Evolutionary conservation across 1,140 invertebrate genomes (phyloP).

Genomic region (Drosophila pseudoobscura): DNA sequence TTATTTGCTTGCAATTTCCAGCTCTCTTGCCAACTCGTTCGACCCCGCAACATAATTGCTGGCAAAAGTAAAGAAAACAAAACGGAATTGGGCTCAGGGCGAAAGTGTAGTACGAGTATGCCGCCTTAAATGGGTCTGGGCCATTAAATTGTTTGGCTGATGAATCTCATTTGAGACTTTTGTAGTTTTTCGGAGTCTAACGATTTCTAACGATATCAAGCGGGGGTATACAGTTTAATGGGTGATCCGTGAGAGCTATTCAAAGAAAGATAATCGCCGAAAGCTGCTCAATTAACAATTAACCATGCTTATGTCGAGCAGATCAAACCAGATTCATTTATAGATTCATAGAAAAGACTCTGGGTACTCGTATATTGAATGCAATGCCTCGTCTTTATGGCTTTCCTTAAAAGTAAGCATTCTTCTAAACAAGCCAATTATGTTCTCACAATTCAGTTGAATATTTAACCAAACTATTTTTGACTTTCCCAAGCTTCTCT

Average conservation of each 20-base stretch:
- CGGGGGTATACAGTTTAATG: slow-evolving; percentile 19
- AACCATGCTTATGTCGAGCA: slow-evolving; percentile 28
- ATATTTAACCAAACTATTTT: slow-evolving; percentile 24
- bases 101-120: slow-evolving; percentile 59
- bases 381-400: too few species aligned
- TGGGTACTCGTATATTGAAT: too few species aligned
- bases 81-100: slow-evolving; percentile 49
- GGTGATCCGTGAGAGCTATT: slow-evolving; percentile 49
- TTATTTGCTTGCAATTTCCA: slow-evolving; percentile 49
- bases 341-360: neutral
- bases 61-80: slow-evolving; percentile 36
- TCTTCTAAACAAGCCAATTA: neutral
- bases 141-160: slow-evolving; percentile 50
- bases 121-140: slow-evolving; percentile 47
- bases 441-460: slow-evolving; percentile 5
- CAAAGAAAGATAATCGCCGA: slow-evolving; percentile 54
- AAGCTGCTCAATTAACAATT: slow-evolving; percentile 57
- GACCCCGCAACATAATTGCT: slow-evolving; percentile 52
- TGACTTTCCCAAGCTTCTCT: slow-evolving; percentile 24
- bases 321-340: slow-evolving; percentile 12
- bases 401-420: too few species aligned
- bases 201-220: slow-evolving; percentile 29
- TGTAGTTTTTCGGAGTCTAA: slow-evolving; percentile 41
- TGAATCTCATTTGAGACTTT: slow-evolving; percentile 52
- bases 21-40: slow-evolving; percentile 9